Base-by-base conservation (phyloP, 2,797 vertebrate genomes). In the Momotus momota region DNA sequence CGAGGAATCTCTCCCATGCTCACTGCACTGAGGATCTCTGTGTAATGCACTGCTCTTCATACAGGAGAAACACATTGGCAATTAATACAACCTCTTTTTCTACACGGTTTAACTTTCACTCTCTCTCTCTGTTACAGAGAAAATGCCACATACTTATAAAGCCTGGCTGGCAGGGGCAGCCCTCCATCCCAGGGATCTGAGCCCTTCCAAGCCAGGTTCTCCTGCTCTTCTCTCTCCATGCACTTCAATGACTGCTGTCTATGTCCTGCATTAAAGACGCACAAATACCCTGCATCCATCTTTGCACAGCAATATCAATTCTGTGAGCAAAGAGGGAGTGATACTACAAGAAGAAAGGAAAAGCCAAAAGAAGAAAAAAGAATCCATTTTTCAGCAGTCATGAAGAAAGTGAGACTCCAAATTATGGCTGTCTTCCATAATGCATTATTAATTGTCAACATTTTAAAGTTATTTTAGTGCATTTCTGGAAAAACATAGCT, bases 11-110 rank as follows among this genome's bases (percentile, higher is more conserved):
- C 61, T 46, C 6, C 9, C 6, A 2, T 1, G 35, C 40, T 52
- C 0, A 0, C 13, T 11, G 33, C 0, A 0, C 31, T 35, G 14
- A 67, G 35, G 55, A 40, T 25, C 35, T 29, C 19, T 35, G 5
- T 33, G 33, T 31, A 14, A 17, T 26, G 46, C 25, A 6, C 14
- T 17, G 5, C 26, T 65, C 52, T 43, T 80, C 18, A 7, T 4
- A 33, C 20, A 61, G 64, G 26, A 51, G 41, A 51, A 65, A n/a
- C 25, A 35, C 27, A 27, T 10, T 15, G 43, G 25, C n/a, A 29
- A 7, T 27, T 15, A 57, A 52, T 19, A 38, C 25, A 38, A 13
- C 31, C 27, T 31, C 10, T 49, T 64, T 67, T 81, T 25, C 55
- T 45, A 2, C 0, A 0, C n/a, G 13, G 35, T 58, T 64, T 57